phyloP scores from a whole-genome alignment of 1,140 invertebrate genomes.

The Pogonomyrmex californicus region DNA sequence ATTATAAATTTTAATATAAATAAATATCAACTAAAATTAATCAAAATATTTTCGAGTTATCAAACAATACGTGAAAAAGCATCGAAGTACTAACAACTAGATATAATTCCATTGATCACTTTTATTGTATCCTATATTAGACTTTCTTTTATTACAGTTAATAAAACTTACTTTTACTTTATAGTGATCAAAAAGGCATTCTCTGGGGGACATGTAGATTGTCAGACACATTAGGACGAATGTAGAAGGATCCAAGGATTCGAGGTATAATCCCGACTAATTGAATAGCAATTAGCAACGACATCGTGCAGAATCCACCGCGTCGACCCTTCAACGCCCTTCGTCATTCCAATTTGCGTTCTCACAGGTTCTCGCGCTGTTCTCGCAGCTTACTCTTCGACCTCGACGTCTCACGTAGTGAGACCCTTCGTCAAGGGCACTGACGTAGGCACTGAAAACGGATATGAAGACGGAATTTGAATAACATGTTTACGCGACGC shows the following conservation, averaged over 20 bases:
- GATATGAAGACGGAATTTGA: slow-evolving; percentile 78
- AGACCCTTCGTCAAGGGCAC: slow-evolving; percentile 38
- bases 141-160: background rate
- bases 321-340: slow-evolving; percentile 55
- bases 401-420: slow-evolving; percentile 29
- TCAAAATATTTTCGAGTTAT: background rate
- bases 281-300: slow-evolving; percentile 69
- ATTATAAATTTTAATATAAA: slow-evolving; percentile 9
- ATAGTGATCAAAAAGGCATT: slow-evolving; percentile 2
- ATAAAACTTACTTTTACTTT: background rate
- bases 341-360: slow-evolving; percentile 62
- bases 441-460: slow-evolving; percentile 65
- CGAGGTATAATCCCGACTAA: slow-evolving; percentile 66
- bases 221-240: slow-evolving; percentile 29
- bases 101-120: background rate
- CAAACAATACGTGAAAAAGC: background rate
- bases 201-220: slow-evolving; percentile 2
- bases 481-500: slow-evolving; percentile 76
- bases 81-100: too few species aligned
- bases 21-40: background rate
- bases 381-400: slow-evolving; percentile 54
- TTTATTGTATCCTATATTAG: background rate
- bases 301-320: slow-evolving; percentile 57
- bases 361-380: slow-evolving; percentile 55
- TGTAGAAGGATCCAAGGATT: slow-evolving; percentile 56